Percentiles rank a stretch among this genome's conserved stretches.
Conservation (phyloP, 2,797 vertebrate genomes). For the Gymnoscopelus braueri region DNA sequence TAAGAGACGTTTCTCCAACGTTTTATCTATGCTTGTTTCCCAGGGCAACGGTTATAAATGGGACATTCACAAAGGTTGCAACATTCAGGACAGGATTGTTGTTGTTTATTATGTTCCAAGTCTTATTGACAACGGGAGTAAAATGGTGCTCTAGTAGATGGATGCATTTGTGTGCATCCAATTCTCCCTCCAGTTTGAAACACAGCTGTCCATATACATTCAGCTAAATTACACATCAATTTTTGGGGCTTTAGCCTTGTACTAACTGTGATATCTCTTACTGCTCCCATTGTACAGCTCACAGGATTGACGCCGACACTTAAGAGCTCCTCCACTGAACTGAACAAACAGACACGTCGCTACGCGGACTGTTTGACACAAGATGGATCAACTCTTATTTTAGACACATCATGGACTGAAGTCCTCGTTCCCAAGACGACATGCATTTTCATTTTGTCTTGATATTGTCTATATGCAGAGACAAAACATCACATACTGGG, state of each 20-base stretch:
- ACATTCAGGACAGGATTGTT: no score
- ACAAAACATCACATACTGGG: conserved; percentile 46
- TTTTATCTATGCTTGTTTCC: no score
- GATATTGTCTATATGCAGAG: conserved; percentile 66
- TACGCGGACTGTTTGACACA: conserved; percentile 59
- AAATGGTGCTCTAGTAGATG: conserved; percentile 11
- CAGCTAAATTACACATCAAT: conserved; percentile 4
- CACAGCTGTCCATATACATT: background rate
- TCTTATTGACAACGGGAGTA: conserved; percentile 7
- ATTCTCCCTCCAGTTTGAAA: conserved; percentile 15
- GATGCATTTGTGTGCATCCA: conserved; percentile 22
- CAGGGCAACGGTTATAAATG: no score
- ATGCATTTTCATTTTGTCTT: conserved; percentile 69
- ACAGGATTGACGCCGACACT: conserved; percentile 95
- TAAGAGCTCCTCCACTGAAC: conserved; percentile 73
- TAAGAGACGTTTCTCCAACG: no score
- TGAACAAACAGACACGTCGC: conserved; percentile 43
- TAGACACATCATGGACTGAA: conserved; percentile 60
- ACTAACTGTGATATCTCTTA: conserved; percentile 20
- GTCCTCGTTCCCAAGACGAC: conserved; percentile 61
- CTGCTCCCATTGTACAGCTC: conserved; percentile 81
- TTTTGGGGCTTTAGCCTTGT: conserved; percentile 6
- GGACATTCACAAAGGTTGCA: no score
- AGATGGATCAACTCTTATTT: conserved; percentile 66
- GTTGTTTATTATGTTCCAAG: conserved; percentile 10